phyloP scores from a whole-genome alignment of 2,797 vertebrate genomes.

The Sebastes goodei region DNA sequence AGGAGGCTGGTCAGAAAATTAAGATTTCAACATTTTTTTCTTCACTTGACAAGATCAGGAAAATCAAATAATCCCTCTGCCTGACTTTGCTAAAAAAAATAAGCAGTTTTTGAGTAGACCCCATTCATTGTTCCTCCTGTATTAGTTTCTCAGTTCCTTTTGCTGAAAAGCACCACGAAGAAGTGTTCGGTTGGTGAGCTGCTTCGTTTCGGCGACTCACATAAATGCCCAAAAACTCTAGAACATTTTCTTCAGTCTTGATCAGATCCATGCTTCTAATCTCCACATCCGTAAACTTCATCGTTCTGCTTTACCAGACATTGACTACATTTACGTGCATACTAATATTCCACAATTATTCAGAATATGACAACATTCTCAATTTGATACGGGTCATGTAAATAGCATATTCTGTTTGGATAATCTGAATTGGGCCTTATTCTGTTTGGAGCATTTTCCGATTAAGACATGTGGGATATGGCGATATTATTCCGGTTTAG shows the following conservation, averaged over 20 bases:
- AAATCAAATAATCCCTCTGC: not conserved
- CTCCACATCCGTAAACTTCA: not conserved
- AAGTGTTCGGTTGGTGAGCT: not conserved
- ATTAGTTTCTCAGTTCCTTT: not conserved
- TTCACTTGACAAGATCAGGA: not conserved
- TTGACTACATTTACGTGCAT: no score
- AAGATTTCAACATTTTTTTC: not conserved
- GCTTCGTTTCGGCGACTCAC: not conserved
- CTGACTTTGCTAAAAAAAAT: not conserved
- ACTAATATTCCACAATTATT: no score
- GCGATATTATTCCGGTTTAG: no score
- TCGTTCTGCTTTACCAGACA: not conserved
- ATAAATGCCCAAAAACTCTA: not conserved
- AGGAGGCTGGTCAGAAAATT: not conserved
- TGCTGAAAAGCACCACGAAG: not conserved
- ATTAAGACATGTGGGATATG: no score
- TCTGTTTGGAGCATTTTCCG: no score
- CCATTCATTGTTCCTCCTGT: not conserved
- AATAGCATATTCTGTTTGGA: no score
- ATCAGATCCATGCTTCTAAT: not conserved
- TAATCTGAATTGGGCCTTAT: no score
- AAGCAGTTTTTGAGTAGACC: not conserved
- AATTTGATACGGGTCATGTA: no score
- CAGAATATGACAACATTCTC: no score
- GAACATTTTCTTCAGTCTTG: not conserved